phyloP scores from a whole-genome alignment of 2,797 vertebrate species.

The Morus bassanus region DNA sequence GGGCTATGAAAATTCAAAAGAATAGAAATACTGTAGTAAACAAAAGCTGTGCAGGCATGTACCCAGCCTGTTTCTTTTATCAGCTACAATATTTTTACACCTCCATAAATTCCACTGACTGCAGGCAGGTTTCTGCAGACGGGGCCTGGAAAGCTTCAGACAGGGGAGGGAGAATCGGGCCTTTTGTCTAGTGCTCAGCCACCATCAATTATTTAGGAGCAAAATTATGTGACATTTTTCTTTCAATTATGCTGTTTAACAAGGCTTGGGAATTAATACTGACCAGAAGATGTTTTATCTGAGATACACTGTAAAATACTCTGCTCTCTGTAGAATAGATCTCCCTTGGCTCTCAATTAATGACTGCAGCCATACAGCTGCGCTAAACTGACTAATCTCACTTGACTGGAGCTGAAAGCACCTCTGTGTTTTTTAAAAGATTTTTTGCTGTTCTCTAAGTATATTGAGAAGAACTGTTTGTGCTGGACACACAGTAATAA shows the following conservation, averaged over 20 bases:
- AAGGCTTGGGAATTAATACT: slow-evolving; percentile 53
- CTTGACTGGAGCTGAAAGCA: neutral
- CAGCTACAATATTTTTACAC: slow-evolving; percentile 24
- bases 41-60: neutral
- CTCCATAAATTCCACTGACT: neutral
- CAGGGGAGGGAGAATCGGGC: neutral
- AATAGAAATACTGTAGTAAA: neutral
- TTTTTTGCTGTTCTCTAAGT: neutral
- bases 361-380: neutral
- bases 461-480: slow-evolving; percentile 25
- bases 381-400: slow-evolving; percentile 52
- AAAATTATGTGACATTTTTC: slow-evolving; percentile 69
- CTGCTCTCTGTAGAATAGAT: slow-evolving; percentile 4
- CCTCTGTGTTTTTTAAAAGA: neutral
- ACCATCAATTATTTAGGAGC: slow-evolving; percentile 66
- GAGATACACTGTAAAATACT: slow-evolving; percentile 9
- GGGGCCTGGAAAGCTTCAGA: neutral
- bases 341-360: slow-evolving; percentile 71
- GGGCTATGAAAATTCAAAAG: neutral
- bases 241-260: slow-evolving; percentile 67
- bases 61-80: neutral
- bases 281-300: slow-evolving; percentile 45
- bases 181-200: slow-evolving; percentile 36
- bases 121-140: neutral
- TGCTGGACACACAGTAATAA: slow-evolving; percentile 33